Base-by-base conservation (phyloP, 2,113 vertebrate species). In the Neotoma lepida region DNA sequence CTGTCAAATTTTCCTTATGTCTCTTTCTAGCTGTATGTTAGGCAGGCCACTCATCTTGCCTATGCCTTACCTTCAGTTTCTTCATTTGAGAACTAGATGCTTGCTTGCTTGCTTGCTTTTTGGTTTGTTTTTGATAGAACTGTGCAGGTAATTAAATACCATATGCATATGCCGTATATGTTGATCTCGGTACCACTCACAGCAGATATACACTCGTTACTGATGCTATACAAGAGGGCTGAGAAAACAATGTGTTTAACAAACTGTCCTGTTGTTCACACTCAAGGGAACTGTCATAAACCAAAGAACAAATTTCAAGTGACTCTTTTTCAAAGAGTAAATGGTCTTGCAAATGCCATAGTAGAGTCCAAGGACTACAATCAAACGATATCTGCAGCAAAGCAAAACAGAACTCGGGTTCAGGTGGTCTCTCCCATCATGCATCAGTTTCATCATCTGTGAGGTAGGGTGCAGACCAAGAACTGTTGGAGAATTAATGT, bases 241-340 rank as follows among this genome's bases (percentile, higher is more conserved):
- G 84, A 82, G 71, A 54, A 54, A n/a, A 39, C 6, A 15, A 12
- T 39, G 4, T 33, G 30, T 82, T 86, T 63, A 78, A 64, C 56
- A 54, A 78, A 86, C 54, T n/a, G 6, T 41, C 66, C 58, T 86
- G 33, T n/a, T 81, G 44, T n/a, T 94, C 20, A 39, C 33, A 44
- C 18, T 84, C 71, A 54, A 6, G 15, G 61, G 33, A 89, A 85
- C 28, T 0, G 15, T 30, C 82, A 33, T 71, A 74, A 87, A 64
- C 56, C 41, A 82, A 91, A 51, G 70, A 74, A 66, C 56, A 93
- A 73, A 92, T 87, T 54, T 66, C 39, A 49, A 33, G 14, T 74
- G 90, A 88, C 76, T 73, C n/a, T 95, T 56, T 86, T 49, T 51
- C 64, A 61, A 78, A 93, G 44, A 88, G 17, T 39, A 92, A 74